These are phyloP conservation scores for Apostichopus californicus DNA, from an alignment of 35 echinoderm and acorn worm species.

Conservation along the genomic window DNA sequence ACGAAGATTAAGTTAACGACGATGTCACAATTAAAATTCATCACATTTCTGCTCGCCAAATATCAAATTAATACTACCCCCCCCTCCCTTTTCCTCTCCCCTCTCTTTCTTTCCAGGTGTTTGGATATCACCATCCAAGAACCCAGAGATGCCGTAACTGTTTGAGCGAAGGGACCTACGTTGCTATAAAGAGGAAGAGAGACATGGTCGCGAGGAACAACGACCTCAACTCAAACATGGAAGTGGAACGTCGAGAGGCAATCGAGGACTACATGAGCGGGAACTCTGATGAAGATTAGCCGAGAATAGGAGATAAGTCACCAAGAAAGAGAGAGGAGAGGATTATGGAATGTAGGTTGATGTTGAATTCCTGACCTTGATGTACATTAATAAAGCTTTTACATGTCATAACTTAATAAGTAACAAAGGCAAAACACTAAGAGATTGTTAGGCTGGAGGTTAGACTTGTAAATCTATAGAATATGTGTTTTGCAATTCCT, in stretches of 20 bases:
- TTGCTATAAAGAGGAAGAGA: constrained; percentile 29
- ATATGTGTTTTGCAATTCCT: too few species aligned
- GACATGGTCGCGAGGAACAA: constrained; percentile 43
- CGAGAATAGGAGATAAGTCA: neutral
- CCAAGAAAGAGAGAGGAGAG: too few species aligned
- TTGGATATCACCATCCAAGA: constrained; percentile 91
- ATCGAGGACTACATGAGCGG: constrained; percentile 48
- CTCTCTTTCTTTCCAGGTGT: constrained; percentile 57
- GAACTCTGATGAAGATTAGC: constrained; percentile 9
- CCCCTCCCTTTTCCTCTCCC: neutral
- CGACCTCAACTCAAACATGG: constrained; percentile 45
- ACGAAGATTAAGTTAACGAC: too few species aligned
- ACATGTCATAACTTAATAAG: too few species aligned
- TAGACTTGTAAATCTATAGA: too few species aligned
- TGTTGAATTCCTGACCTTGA: too few species aligned
- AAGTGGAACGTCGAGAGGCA: constrained; percentile 38
- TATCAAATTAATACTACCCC: neutral
- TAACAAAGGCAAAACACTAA: too few species aligned
- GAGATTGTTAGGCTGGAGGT: too few species aligned
- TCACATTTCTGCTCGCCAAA: too few species aligned
- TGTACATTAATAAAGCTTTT: too few species aligned
- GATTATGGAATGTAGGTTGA: too few species aligned
- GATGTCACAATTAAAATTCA: too few species aligned
- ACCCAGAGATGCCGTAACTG: constrained; percentile 77
- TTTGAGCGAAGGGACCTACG: constrained; percentile 64